Base-by-base conservation (phyloP, 2,113 vertebrate species). In the Dolichotis patagonum region DNA sequence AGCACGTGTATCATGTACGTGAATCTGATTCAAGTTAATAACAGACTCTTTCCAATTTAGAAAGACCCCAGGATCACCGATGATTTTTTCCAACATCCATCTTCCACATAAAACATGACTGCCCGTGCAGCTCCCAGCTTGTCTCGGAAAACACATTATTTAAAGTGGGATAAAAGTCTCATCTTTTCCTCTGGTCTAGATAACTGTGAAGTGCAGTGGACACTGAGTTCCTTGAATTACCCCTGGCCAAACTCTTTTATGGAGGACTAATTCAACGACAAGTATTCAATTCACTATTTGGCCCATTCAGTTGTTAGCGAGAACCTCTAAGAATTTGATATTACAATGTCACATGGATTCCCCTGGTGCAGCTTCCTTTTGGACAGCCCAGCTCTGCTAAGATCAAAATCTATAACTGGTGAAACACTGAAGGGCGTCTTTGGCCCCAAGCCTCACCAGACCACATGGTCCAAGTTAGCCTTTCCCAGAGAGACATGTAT, bases 401-500 rank as follows among this genome's bases (percentile, higher is more conserved):
- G 58, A 38, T 78, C 35, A 46, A 24, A 35, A 10, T 16, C 69
- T 41, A 17, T 0, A 63, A 22, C 9, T 52, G n/a, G 11, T 10
- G 3, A 69, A 16, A 54, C 43, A 20, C 24, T 20, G 69, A 32
- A 38, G 63, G 54, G 17, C 14, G 10, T 30, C 77, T 14, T 56
- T 7, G 41, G 35, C 2, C 24, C 80, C 12, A 11, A 67, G 24
- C 20, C 5, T 43, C 22, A 4, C 5, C 0, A 8, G 63, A 26
- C 14, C 62, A 35, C 0, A 0, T 7, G 77, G 28, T 43, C n/a
- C 26, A n/a, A 17, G 8, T 38, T 1, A 1, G 35, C 10, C 32
- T 26, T 28, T 30, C 7, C 1, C 1, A 35, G 7, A 16, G 43
- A 41, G 60, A 60, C 0, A 4, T 0, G 1, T 0, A 2, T 0